Base-by-base conservation (phyloP, 2,888 invertebrate genomes). In the Ypsolopha sequella region DNA sequence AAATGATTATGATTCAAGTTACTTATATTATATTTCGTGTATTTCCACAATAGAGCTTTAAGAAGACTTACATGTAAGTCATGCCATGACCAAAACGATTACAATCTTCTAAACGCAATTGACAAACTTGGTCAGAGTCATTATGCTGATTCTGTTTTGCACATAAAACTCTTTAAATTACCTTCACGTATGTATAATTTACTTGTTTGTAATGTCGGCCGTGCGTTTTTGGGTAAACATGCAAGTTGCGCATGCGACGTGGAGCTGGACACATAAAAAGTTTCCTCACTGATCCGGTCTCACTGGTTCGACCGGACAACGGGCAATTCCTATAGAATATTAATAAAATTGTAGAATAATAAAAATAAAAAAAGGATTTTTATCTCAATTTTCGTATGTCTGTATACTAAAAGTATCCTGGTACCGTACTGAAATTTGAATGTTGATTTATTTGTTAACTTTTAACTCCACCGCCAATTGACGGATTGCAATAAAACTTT, bases 261-360 rank as follows among this genome's bases (percentile, higher is more conserved):
- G 65, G 66, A 67, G 70, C 64, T 74, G 73, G 77, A 70, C 77
- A 73, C 72, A 79, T 78, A 80, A 84, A 85, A 82, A 79, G 24
- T 70, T 66, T 75, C 74, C 73, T 75, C 66, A 54, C 60, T 74
- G 75, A 84, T 75, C 85, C 84, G 84, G 85, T 84, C 80, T 54
- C 73, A 74, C 84, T 70, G 77, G 79, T 81, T 24, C 48, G 45
- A 35, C 43, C n/a, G 43, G 11, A 6, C 13, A n/a, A 11, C 34
- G 46, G 46, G 11, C 46, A n/a, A 34, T 35, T 34, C 46, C 46
- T 9, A 24, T 4, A 24, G 24, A 24, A 4, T 24, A n/a, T 24
- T 24, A 24, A 24, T 24, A n/a, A n/a, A n/a, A n/a, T 7, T 14
- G 14, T 7, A 11, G 14, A 44, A n/a, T n/a, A n/a, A 14, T 7